These are phyloP conservation scores for Catharus bicknelli DNA, from an alignment of 2,113 vertebrate species.

Conservation along the genomic window DNA sequence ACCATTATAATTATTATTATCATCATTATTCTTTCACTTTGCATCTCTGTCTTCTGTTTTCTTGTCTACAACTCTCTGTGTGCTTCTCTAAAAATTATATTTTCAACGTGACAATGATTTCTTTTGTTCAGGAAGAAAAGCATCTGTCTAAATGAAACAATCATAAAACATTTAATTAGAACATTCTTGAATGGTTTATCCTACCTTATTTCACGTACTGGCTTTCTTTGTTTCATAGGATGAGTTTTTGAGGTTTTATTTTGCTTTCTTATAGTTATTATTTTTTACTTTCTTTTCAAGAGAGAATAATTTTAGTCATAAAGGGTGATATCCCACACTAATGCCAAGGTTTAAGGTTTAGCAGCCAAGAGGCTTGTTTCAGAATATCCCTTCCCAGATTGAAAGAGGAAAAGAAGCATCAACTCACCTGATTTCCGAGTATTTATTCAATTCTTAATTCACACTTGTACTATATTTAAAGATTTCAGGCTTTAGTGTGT, in stretches of 20 bases:
- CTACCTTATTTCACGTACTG: background rate
- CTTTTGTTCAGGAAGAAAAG: background rate
- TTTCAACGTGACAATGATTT: background rate
- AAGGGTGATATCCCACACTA: background rate
- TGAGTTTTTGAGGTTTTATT: background rate
- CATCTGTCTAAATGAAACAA: background rate
- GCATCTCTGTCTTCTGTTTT: background rate
- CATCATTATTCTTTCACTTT: background rate
- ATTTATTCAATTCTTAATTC: background rate
- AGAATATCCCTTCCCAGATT: background rate
- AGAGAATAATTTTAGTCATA: background rate
- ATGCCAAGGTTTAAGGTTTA: background rate
- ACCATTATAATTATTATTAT: background rate
- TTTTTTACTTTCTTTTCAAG: background rate
- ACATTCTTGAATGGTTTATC: background rate
- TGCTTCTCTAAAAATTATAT: background rate
- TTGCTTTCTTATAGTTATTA: background rate
- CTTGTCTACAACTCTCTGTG: background rate
- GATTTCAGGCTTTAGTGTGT: conserved; percentile 43
- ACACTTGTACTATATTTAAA: background rate
- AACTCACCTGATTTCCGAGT: background rate
- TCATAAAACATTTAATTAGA: background rate
- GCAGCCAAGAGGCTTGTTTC: background rate
- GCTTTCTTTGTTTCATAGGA: background rate
- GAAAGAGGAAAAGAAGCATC: background rate